Evolutionary conservation across 2,888 invertebrate genomes (phyloP), one percentile per base, ranked within the genome.

Genomic region (Chymomyza fuscimana): DNA sequence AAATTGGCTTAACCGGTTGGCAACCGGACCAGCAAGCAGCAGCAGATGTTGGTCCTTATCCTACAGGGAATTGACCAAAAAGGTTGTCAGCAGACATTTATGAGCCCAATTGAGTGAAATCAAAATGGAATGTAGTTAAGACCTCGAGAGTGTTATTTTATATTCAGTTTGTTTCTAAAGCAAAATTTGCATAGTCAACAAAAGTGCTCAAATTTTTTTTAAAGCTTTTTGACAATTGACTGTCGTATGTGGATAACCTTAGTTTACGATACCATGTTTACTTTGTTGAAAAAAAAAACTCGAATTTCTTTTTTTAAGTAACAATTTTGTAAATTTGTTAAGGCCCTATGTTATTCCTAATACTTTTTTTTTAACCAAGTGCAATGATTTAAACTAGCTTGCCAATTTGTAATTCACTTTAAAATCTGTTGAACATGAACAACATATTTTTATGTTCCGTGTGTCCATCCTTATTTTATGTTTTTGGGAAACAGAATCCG

Each of bases 1-100:
- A 87, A 85, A 85, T 85, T 85, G 88, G 88, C 85, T 87, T 84
- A 86, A 84, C 84, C 84, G 74, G 84, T 73, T 83, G 79, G 65
- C 84, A 71, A 4, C 22, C 9, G 32, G 32, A 32, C 32, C 32
- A 32, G 7, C 32, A 32, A 32, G 32, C 32, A 32, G 0, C 32
- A 25, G 52, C n/a, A 16, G 52, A 52, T n/a, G 54, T 9, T n/a
- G 54, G 19, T 22, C 32, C 32, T 15, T 16, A 46, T 12, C 40
- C 40, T 82, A 75, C 61, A 61, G 67, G 65, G 61, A 61, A 66
- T 62, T 32, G 50, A 40, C 56, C 12, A 51, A 61, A 62, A 65
- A 46, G 19, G 65, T 72, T 67, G 40, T 46, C 40, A 46, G 12
- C 10, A 46, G 40, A 76, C 85, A 77, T 71, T 81, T 81, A 81